These are phyloP conservation scores for Tenualosa ilisha DNA, from an alignment of 2,797 vertebrate species.

Conservation along the genomic window DNA sequence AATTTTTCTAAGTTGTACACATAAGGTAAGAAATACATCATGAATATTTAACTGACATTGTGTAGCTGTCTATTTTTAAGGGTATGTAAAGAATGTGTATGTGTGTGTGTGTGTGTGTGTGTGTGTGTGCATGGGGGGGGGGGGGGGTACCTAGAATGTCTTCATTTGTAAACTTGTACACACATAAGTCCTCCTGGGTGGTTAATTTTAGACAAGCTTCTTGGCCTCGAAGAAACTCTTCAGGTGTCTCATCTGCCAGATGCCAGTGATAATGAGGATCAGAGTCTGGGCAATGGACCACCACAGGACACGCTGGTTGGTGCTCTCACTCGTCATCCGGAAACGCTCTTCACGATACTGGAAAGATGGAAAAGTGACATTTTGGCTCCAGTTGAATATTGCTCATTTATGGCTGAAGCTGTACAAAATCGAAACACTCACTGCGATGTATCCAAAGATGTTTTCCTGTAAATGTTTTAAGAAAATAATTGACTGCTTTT, in stretches of 20 bases:
- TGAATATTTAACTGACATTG: not conserved
- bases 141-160: not conserved
- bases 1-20: not conserved
- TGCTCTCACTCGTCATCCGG: slow-evolving; percentile 94
- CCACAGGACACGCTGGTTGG: slow-evolving; percentile 95
- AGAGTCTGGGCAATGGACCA: slow-evolving; percentile 95
- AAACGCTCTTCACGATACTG: slow-evolving; percentile 94
- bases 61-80: not conserved
- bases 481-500: not conserved
- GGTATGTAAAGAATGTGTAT: not conserved
- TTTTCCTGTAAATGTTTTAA: slow-evolving; percentile 4
- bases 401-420: not conserved
- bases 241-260: slow-evolving; percentile 97
- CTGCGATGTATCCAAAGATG: not conserved
- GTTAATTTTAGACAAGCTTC: slow-evolving; percentile 82
- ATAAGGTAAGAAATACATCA: not conserved
- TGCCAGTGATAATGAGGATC: slow-evolving; percentile 91
- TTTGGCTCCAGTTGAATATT: not conserved
- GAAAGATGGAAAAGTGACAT: not conserved
- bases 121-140: not conserved
- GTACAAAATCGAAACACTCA: not conserved
- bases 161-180: slow-evolving; percentile 19
- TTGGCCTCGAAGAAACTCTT: slow-evolving; percentile 97
- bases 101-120: not conserved
- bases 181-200: not conserved